phyloP scores from a whole-genome alignment of 2,888 invertebrate species.

The Oxyteleia sp. region DNA sequence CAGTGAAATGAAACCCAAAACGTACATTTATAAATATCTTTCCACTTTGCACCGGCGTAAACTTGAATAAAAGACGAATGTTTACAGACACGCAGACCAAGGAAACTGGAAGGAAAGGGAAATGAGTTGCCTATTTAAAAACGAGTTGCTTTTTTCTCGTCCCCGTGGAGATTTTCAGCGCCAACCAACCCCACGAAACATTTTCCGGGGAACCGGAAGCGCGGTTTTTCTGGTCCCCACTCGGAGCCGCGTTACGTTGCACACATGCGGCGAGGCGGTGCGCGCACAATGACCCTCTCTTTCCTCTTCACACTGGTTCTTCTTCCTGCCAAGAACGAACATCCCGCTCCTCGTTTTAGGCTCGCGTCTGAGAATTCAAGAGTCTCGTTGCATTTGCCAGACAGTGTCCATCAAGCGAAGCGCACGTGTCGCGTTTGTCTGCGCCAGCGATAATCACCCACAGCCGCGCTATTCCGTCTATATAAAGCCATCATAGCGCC shows the following conservation, averaged over 20 bases:
- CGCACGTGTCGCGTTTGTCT: constrained; percentile 69
- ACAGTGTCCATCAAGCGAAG: constrained; percentile 80
- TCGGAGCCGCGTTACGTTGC: constrained; percentile 6
- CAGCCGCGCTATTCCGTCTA: constrained; percentile 36
- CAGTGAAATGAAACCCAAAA: too few relatives aligned
- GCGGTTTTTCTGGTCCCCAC: constrained; percentile 31
- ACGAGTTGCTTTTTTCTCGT: too few relatives aligned
- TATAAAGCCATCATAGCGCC: constrained; percentile 55
- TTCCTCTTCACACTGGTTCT: constrained; percentile 64
- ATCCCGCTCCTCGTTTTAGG: constrained; percentile 80
- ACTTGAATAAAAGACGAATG: too few relatives aligned
- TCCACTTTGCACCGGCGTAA: too few relatives aligned
- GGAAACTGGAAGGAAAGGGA: too few relatives aligned
- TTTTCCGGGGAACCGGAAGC: constrained; percentile 29
- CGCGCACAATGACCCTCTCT: constrained; percentile 70
- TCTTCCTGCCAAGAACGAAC: constrained; percentile 82
- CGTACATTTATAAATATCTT: too few relatives aligned
- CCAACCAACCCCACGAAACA: not conserved
- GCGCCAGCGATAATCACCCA: constrained; percentile 49
- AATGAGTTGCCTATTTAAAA: too few relatives aligned
- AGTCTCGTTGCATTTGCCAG: constrained; percentile 84
- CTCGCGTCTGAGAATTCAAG: constrained; percentile 80
- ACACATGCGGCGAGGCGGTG: constrained; percentile 17
- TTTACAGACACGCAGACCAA: too few relatives aligned
- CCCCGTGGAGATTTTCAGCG: not conserved